Base-by-base conservation (phyloP, 2,888 invertebrate species). In the Chloroclysta siterata region DNA sequence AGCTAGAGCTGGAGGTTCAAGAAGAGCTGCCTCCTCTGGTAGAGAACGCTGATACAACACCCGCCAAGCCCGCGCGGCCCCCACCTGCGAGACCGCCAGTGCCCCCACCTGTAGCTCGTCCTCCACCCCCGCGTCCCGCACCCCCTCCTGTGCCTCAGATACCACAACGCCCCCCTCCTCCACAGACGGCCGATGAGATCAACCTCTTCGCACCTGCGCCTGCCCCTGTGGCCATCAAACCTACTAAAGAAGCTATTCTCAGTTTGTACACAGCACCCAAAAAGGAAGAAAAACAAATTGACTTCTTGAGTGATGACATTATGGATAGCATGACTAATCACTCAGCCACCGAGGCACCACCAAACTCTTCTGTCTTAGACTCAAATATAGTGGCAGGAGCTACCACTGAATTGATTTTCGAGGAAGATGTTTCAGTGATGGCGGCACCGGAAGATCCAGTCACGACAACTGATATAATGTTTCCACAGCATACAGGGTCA, bases 291-390 rank as follows among this genome's bases (percentile, higher is more conserved):
- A 89, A 83, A 62, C 94, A 93, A 69, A 88, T 92, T 5, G 95
- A 95, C 79, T 92, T 95, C 65, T 81, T 95, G 39, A 94, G 94
- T 65, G 95, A 94, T 66, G 95, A 95, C 70, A 85, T 94, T 65
- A 67, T 82, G 41, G 93, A 94, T 52, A 81, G 84, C 44, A 76
- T 85, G 57, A 65, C 85, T 5, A 66, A 72, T 3, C 79, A 81
- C 14, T 33, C 64, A 0, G 67, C 68, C 36, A 72, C 76, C 10
- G 76, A 77, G 2, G 63, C 71, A 10, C 65, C 70, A 75, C 58
- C 69, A 44, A 60, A 68, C 8, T 47, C 54, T 33, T 22, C 17
- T 42, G 15, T 41, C 17, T 13, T 52, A 15, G 61, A 65, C 42
- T 58, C 53, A 22, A 59, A 53, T 73, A 83, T 69, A 69, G 78